phyloP scores from a whole-genome alignment of 2,888 invertebrate genomes.

The Dascillus cervinus region DNA sequence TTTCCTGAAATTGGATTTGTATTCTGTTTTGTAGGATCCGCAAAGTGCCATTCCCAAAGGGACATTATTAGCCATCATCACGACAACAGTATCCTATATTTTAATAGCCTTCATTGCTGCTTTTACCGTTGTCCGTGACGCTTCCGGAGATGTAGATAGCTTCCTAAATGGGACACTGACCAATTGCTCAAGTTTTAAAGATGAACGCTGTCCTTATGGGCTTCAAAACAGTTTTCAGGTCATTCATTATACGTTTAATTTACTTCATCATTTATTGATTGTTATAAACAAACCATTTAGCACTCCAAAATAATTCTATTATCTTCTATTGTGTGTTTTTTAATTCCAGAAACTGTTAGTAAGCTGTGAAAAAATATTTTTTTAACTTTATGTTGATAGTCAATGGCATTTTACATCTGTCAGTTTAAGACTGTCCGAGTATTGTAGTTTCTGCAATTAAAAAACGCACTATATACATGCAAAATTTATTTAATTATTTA shows the following conservation, averaged over 20 bases:
- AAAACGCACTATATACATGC: too few relatives aligned
- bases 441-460: too few relatives aligned
- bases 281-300: too few relatives aligned
- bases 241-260: slow-evolving; percentile 4
- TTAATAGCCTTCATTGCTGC: slow-evolving; percentile 75
- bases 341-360: too few relatives aligned
- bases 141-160: slow-evolving; percentile 61
- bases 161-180: slow-evolving; percentile 49
- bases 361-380: too few relatives aligned
- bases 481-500: slow-evolving; percentile 9
- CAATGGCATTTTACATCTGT: too few relatives aligned
- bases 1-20: not conserved
- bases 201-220: slow-evolving; percentile 57
- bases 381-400: too few relatives aligned
- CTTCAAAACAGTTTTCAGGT: slow-evolving; percentile 75
- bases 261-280: too few relatives aligned
- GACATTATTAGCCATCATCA: slow-evolving; percentile 79
- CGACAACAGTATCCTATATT: slow-evolving; percentile 83
- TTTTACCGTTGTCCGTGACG: slow-evolving; percentile 69
- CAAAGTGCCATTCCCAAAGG: slow-evolving; percentile 87
- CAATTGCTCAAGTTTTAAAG: slow-evolving; percentile 27
- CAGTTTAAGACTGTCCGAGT: too few relatives aligned
- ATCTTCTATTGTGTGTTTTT: too few relatives aligned
- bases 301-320: too few relatives aligned
- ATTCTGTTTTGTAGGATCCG: slow-evolving; percentile 58